phyloP scores from a whole-genome alignment of 2,888 invertebrate genomes.

The Nemurella pictetii region DNA sequence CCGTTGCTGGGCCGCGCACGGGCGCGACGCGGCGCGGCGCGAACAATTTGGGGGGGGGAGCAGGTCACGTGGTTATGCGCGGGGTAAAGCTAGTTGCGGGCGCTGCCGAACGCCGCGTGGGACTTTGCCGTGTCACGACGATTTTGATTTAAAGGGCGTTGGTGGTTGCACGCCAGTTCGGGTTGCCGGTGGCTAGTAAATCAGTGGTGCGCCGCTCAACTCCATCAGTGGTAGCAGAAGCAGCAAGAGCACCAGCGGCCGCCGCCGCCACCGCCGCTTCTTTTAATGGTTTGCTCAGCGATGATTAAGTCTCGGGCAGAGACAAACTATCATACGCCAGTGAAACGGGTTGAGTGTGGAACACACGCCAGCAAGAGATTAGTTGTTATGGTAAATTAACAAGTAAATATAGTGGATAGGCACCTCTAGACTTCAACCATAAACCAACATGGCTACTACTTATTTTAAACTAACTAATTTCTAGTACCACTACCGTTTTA shows the following conservation, averaged over 20 bases:
- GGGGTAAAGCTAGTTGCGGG: constrained; percentile 1
- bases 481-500: not conserved
- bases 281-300: constrained; percentile 30
- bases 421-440: constrained; percentile 11
- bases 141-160: constrained; percentile 39
- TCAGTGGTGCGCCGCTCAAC: constrained; percentile 20
- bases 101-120: constrained; percentile 32
- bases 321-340: constrained; percentile 16
- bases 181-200: constrained; percentile 33
- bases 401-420: constrained; percentile 7
- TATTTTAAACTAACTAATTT: not conserved
- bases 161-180: constrained; percentile 35
- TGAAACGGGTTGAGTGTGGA: constrained; percentile 6
- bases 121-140: constrained; percentile 25
- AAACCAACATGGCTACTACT: constrained; percentile 21
- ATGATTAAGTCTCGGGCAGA: constrained; percentile 21
- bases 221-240: not conserved
- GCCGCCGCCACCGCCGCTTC: not conserved
- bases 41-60: not conserved
- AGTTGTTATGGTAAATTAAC: constrained; percentile 22
- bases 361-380: constrained; percentile 5
- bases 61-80: not conserved
- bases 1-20: not conserved
- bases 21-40: not conserved
- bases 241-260: not conserved